Percentiles rank a stretch among this genome's conserved stretches.
Conservation (phyloP, 2,113 vertebrate species). For the Scomber scombrus region DNA sequence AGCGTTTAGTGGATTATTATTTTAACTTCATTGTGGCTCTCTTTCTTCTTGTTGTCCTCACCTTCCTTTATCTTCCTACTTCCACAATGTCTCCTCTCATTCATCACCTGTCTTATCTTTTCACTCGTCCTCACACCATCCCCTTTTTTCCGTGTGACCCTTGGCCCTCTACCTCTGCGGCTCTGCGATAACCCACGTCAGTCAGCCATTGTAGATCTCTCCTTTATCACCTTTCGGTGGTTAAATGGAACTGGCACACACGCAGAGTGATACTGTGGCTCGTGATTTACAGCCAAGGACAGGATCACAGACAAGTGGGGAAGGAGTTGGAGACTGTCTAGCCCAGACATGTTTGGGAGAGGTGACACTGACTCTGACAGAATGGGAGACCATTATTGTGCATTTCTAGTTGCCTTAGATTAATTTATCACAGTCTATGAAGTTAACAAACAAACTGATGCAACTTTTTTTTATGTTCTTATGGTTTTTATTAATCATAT, state of each 20-base stretch:
- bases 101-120: background rate
- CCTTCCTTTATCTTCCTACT: background rate
- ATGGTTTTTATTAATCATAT: too few species aligned
- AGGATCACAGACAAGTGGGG: background rate
- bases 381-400: background rate
- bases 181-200: constrained; percentile 27
- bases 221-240: constrained; percentile 17
- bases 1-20: background rate
- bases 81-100: background rate
- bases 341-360: background rate
- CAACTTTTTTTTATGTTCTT: too few species aligned
- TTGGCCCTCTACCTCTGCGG: constrained; percentile 8
- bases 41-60: background rate
- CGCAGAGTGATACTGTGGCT: background rate
- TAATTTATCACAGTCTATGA: too few species aligned
- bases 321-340: background rate
- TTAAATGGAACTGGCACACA: constrained; percentile 4
- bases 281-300: background rate
- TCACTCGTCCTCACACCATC: background rate
- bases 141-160: background rate
- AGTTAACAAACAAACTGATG: background rate
- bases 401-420: background rate
- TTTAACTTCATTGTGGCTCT: background rate
- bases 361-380: too few species aligned
- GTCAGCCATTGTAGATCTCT: constrained; percentile 6